phyloP scores from a whole-genome alignment of 2,888 invertebrate species.

The Cataglyphis cursor region DNA sequence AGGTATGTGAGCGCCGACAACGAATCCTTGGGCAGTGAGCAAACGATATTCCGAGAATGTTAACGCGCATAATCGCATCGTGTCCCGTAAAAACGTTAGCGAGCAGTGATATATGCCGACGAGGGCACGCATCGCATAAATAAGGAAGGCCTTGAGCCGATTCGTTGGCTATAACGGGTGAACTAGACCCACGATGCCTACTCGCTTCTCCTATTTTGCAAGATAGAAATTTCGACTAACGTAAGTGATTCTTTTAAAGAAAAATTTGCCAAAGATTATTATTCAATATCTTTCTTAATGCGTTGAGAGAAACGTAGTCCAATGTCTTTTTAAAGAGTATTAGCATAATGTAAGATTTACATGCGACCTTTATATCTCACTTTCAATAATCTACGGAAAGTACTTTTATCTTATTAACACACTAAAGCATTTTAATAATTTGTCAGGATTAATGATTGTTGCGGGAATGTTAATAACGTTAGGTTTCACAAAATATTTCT shows the following conservation, averaged over 20 bases:
- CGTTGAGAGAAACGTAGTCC: background rate
- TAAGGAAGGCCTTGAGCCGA: constrained; percentile 83
- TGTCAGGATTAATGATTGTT: background rate
- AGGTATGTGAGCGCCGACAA: constrained; percentile 67
- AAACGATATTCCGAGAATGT: constrained; percentile 83
- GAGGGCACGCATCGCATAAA: constrained; percentile 83
- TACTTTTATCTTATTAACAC: background rate
- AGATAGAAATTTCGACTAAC: constrained; percentile 23
- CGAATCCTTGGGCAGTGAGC: constrained; percentile 70
- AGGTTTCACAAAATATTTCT: background rate
- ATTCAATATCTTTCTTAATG: background rate
- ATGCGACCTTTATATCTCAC: background rate
- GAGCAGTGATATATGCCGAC: constrained; percentile 85
- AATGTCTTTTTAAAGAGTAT: constrained; percentile 10
- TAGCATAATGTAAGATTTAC: constrained; percentile 22
- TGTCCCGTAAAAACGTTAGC: constrained; percentile 82
- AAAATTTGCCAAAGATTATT: background rate
- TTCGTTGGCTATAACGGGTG: constrained; percentile 79
- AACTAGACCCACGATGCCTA: constrained; percentile 62
- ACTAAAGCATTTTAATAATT: background rate
- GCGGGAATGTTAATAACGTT: background rate
- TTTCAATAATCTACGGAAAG: constrained; percentile 15
- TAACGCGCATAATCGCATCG: constrained; percentile 83
- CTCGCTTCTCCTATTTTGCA: constrained; percentile 10
- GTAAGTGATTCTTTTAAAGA: background rate